Evolutionary conservation across 2,888 invertebrate genomes (phyloP), one percentile per base, ranked within the genome.

Genomic region (Chironomus tentans): DNA sequence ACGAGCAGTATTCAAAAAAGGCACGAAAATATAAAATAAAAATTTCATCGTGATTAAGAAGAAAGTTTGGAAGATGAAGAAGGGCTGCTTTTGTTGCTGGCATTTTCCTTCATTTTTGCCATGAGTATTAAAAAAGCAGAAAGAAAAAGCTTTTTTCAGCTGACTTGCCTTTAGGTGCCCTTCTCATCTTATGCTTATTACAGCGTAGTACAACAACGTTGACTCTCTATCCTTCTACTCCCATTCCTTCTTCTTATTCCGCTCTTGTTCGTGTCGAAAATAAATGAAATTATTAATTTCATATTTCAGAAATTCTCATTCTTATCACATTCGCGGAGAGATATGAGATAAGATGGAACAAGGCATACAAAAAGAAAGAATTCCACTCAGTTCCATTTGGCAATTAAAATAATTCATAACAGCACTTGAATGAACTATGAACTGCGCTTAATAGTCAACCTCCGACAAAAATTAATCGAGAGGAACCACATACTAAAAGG

Each of bases 251-350:
- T 38, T 38, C 38, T 38, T 38, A 38, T 38, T 38, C 38, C 10
- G 7, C 38, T 38, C 10, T 38, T 38, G 22, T 65, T 65, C 65
- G 22, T 65, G 65, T 24, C 65, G 12, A 65, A 65, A 65, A 65
- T 65, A 65, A 65, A 62, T 62, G 62, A 21, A 65, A 22, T 65
- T 65, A 65, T 65, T 65, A 65, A 65, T 65, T 65, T 65, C 65
- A 22, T 65, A 65, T 65, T 65, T 65, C 65, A 56, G 15, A 18
- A 4, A 4, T 15, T 56, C 13, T 65, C 24, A 65, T 65, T 65
- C 65, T 65, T 65, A 21, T 65, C 65, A 65, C 22, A 22, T 65
- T 65, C 15, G 7, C 2, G 18, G n/a, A 15, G n/a, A n/a, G 15
- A 50, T n/a, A 50, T 56, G 15, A 15, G 18, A 65, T 21, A 3